Conservation (phyloP, 2,113 vertebrate genomes). For the Anoura caudifer region DNA sequence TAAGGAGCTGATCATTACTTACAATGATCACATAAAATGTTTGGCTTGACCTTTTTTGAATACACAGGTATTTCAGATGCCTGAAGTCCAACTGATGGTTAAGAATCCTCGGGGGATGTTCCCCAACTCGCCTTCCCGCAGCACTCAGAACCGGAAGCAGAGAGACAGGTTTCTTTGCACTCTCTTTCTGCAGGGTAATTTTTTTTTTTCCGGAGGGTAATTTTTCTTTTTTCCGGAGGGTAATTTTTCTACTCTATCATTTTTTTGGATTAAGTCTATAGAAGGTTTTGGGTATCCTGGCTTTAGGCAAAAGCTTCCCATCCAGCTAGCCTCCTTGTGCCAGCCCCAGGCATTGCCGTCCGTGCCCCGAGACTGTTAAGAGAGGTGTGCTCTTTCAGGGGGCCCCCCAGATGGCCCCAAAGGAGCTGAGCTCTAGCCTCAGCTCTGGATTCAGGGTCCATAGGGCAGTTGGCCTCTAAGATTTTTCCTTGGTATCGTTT, state of each 20-base stretch:
- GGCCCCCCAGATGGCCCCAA: neutral
- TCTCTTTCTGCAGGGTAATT: neutral
- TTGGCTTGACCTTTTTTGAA: neutral
- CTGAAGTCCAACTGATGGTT: neutral
- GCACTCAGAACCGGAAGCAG: neutral
- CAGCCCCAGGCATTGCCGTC: neutral
- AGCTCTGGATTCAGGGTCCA: neutral
- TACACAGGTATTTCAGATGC: neutral
- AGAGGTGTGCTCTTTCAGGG: too few species aligned
- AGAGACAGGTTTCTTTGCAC: neutral
- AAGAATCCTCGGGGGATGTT: neutral
- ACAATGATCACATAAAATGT: neutral
- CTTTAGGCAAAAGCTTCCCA: neutral
- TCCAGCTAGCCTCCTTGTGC: neutral
- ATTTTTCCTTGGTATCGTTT: neutral
- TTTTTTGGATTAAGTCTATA: neutral
- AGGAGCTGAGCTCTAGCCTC: neutral
- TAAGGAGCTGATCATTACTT: neutral
- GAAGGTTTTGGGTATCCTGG: too few species aligned
- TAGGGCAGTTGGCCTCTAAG: neutral
- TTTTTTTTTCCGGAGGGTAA: neutral
- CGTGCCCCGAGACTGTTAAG: neutral
- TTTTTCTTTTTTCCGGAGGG: neutral
- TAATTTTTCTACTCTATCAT: neutral
- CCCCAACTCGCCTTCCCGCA: neutral